A percentile compares a stretch with the other conserved stretches of the same genome.
Evolutionary conservation across 1,140 invertebrate species (phyloP).

Genomic region (Dinoponera quadriceps): DNA sequence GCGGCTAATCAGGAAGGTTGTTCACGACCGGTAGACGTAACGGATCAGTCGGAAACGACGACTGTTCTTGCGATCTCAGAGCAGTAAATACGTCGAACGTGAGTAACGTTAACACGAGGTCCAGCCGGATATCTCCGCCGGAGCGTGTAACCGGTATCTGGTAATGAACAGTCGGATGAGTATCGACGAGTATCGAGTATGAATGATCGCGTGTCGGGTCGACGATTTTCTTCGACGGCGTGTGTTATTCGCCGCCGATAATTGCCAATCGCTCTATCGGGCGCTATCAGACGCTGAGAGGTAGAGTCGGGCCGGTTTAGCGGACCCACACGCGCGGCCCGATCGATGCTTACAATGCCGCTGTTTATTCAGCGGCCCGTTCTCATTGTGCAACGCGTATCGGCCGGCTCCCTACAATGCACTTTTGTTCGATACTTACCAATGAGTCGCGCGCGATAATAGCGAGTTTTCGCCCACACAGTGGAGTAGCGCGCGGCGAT

Average conservation of each 20-base stretch:
- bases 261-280: conserved; percentile 70
- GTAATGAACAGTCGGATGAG: conserved; percentile 65
- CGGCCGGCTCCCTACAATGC: conserved; percentile 53
- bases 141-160: conserved; percentile 44
- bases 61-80: conserved; percentile 44
- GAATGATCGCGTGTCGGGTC: conserved; percentile 7
- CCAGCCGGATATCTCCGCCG: conserved; percentile 3
- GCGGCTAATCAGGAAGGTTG: conserved; percentile 52
- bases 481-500: conserved; percentile 24
- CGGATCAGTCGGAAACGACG: conserved; percentile 31
- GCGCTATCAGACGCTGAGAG: conserved; percentile 58
- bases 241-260: conserved; percentile 62
- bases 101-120: conserved; percentile 64
- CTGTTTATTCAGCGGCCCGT: conserved; percentile 63
- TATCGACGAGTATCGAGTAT: conserved; percentile 57
- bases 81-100: conserved; percentile 52
- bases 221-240: conserved; percentile 59
- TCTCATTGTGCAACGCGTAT: conserved; percentile 34
- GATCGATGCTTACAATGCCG: conserved; percentile 60
- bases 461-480: conserved; percentile 50
- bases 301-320: conserved; percentile 51
- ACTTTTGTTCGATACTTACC: conserved; percentile 67
- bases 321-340: not conserved
- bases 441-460: conserved; percentile 65
- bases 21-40: conserved; percentile 44